Base-by-base conservation (phyloP, 2,113 vertebrate genomes). In the Herpetotheres cachinnans region DNA sequence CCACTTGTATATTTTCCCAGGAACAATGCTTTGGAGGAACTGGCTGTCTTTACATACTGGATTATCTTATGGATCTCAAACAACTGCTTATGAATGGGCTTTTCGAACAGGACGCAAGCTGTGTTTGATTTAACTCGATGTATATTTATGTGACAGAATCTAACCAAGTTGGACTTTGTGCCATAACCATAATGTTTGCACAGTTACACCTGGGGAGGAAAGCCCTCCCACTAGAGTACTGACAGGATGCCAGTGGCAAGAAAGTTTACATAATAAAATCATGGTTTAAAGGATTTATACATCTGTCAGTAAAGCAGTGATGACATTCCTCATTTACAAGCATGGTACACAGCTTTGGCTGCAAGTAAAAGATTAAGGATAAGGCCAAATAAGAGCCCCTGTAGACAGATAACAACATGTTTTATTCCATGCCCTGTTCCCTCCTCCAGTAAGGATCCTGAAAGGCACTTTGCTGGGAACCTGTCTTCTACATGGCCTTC, bases 101-200 rank as follows among this genome's bases (percentile, higher is more conserved):
- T 97, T 90, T 69, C 92, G 62, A 95, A 52, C 46, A 83, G 87
- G 55, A 73, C 3, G 2, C 92, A 94, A 97, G 84, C 91, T 96
- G 94, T 90, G 71, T 94, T 96, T 96, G 89, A 89, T 95, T 94
- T 92, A 95, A 72, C 84, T 71, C 24, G 0, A 65, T 73, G 55
- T 92, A 50, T 90, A 93, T 97, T 97, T 97, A 93, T 81, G 90
- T 93, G 92, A 95, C 88, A 96, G 80, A 93, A 54, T 29, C 61
- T 95, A 69, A 87, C 84, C 62, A 73, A 63, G 67, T 10, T 92
- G 80, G 79, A 96, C 80, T 95, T 90, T 50, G 72, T 86, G 58
- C 87, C 49, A 86, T 92, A 80, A 88, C 63, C 76, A 83, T 93
- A 78, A 85, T 95, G 80, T 96, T 97, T 95, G 67, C 62, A 90